phyloP scores from a whole-genome alignment of 2,888 invertebrate species.

The Cancer borealis region DNA sequence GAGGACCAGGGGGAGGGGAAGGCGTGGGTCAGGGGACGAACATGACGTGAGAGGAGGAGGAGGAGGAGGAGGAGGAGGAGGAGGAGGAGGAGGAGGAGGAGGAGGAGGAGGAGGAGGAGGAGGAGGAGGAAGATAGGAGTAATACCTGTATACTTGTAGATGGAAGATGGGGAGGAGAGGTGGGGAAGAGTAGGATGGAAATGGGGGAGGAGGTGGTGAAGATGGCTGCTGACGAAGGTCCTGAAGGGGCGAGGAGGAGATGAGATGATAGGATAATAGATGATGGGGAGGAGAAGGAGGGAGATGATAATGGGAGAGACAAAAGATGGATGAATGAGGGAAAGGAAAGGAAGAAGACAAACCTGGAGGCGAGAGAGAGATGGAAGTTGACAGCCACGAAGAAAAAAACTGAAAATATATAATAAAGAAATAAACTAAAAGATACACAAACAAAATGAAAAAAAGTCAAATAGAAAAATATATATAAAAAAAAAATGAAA shows the following conservation, averaged over 20 bases:
- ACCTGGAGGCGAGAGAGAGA: neutral
- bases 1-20: neutral
- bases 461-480: too few species aligned
- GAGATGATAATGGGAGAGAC: neutral
- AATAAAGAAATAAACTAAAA: neutral
- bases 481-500: neutral
- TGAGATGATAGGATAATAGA: neutral
- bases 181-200: neutral
- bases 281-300: neutral
- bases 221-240: neutral
- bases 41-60: neutral
- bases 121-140: neutral
- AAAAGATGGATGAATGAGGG: neutral
- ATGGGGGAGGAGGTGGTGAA: neutral
- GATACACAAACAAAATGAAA: neutral
- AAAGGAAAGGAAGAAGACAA: neutral
- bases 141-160: neutral
- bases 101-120: conserved; percentile 37
- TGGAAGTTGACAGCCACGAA: neutral
- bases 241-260: conserved; percentile 13
- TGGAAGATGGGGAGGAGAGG: neutral
- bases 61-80: neutral
- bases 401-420: neutral
- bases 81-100: conserved; percentile 36
- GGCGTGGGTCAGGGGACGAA: conserved; percentile 6